Base-by-base conservation (phyloP, 2,888 invertebrate species). In the Coecobrya sp. region DNA sequence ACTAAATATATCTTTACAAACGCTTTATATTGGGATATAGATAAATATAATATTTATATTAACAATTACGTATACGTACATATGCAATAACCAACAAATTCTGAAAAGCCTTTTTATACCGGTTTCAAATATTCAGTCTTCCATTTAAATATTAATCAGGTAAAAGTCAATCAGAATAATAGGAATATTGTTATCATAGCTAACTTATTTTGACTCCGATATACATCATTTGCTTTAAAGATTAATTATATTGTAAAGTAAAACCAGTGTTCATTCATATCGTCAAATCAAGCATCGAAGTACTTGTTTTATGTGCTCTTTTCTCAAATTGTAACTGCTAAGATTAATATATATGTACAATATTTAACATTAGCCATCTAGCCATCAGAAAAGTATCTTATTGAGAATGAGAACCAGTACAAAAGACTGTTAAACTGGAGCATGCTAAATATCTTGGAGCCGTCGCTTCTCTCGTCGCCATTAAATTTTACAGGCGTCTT, bases 241-340 rank as follows among this genome's bases (percentile, higher is more conserved):
- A n/a, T n/a, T n/a, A 19, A 19, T 59, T 59, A 10, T 16, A 70
- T 16, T 49, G 13, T 27, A 49, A 55, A 7, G 16, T 30, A 16
- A 52, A 79, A 52, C 52, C 27, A 25, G 79, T 79, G 79, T 79
- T 79, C 52, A 55, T 25, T 73, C 73, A 73, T 73, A 73, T 73
- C 73, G 52, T 42, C 70, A 42, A 5, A 55, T 79, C 42, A 52
- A 79, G 1, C 79, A 79, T 79, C 79, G 52, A 79, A 79, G 79
- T 79, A 79, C 79, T 79, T 79, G 79, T 27, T 55, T 52, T 42
- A 22, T 79, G 79, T 79, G 79, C 79, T 55, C 79, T 52, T 79
- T 16, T 19, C 25, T 52, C 27, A 49, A 7, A 10, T 49, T 13
- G 13, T 13, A 49, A 49, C 49, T 49, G 55, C n/a, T 16, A 55